Evolutionary conservation across 2,797 vertebrate species (phyloP), one percentile per base, ranked within the genome.

Genomic region (Schizopygopsis pylzovi): DNA sequence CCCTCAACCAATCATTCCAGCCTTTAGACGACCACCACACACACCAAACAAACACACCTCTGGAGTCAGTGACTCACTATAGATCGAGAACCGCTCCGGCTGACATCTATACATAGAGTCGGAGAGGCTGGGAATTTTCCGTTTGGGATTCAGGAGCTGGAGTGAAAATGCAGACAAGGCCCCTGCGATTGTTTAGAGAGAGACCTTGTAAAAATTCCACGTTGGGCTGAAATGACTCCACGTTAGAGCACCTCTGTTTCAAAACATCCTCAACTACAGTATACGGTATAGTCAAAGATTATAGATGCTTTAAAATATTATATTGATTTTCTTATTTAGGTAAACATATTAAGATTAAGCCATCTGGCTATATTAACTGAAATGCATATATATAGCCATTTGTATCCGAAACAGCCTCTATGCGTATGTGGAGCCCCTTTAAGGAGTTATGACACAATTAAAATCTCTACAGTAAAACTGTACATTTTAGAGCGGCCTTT

Each of bases 171-270:
- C 49, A n/a, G 49, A 79, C 59, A 78, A 33, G 75, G 73, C 63
- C 37, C 65, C 63, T 6, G 76, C 75, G 16, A 79, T 78, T 84
- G 83, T 84, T 83, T 75, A 84, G 13, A 6, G n/a, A 12, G 47
- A 68, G 73, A 84, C 73, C 83, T 85, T 85, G 76, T 85, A 79
- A 85, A 85, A 85, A 85, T 79, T 71, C 75, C 76, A 45, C 22
- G 28, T 33, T 33, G 28, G 28, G 28, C 28, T 33, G 63, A 33
- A 85, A 85, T 10, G 61, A 52, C 37, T 54, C 28, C 28, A 33
- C 0, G 28, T 33, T 33, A 13, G 63, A 47, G 59, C 54, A 6
- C 37, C 76, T 79, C 54, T 0, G 37, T 77, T 78, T 39, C 61
- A 20, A 78, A 67, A 78, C n/a, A 56, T 76, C 61, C 47, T 52